Percentiles rank a stretch among this genome's conserved stretches.
Evolutionary conservation across 2,888 invertebrate species (phyloP).

Genomic region (Nephrotoma guestfalica): DNA sequence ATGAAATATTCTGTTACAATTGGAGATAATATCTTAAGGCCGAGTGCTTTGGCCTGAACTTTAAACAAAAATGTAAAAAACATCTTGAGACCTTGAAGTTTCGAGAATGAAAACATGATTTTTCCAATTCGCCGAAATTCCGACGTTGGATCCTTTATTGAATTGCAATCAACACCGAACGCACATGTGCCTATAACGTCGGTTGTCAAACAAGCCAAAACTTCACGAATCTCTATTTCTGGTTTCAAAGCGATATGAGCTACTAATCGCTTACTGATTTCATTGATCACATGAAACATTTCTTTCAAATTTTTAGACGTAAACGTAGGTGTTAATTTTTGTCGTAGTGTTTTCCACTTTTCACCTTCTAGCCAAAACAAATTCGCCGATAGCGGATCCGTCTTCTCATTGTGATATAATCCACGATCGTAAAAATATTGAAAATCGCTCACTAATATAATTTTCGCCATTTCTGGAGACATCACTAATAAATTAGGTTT

Average conservation of each 20-base stretch:
- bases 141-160: constrained; percentile 20
- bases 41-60: constrained; percentile 7
- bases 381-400: constrained; percentile 13
- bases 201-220: constrained; percentile 12
- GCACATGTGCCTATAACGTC: constrained; percentile 21
- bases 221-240: constrained; percentile 12
- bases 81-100: background rate
- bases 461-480: constrained; percentile 12
- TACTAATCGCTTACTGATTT: constrained; percentile 10
- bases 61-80: background rate
- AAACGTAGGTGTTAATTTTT: constrained; percentile 13
- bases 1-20: constrained; percentile 10
- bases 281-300: constrained; percentile 12
- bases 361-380: constrained; percentile 12
- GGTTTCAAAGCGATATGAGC: constrained; percentile 6
- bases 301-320: constrained; percentile 13
- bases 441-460: constrained; percentile 12
- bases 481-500: constrained; percentile 10
- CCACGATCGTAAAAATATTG: constrained; percentile 13
- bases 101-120: constrained; percentile 9
- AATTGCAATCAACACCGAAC: constrained; percentile 27
- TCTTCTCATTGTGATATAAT: constrained; percentile 11
- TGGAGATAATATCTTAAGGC: constrained; percentile 8
- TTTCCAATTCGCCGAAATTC: constrained; percentile 18
- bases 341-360: constrained; percentile 12